These are phyloP conservation scores for Champsocephalus esox DNA, from an alignment of 2,797 vertebrate species.

Conservation along the genomic window DNA sequence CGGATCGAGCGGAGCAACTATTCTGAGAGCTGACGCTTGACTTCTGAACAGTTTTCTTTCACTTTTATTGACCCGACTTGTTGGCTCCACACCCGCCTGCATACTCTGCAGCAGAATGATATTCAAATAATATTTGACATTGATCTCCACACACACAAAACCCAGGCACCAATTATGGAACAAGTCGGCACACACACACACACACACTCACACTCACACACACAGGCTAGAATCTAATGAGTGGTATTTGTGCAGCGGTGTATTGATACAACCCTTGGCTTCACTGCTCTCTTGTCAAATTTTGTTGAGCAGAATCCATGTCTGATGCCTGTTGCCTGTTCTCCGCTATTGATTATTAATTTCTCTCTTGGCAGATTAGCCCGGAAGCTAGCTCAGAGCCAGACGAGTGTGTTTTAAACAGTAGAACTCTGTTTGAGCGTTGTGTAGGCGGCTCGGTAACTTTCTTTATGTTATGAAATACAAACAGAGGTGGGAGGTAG, in stretches of 20 bases:
- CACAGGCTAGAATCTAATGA: slow-evolving; percentile 36
- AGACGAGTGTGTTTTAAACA: slow-evolving; percentile 28
- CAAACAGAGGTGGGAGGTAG: no score
- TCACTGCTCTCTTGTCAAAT: slow-evolving; percentile 58
- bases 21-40: background rate
- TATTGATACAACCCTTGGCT: slow-evolving; percentile 66
- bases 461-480: background rate
- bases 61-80: background rate
- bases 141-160: slow-evolving; percentile 11
- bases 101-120: slow-evolving; percentile 12
- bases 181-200: background rate
- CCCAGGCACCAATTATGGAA: no score
- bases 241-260: slow-evolving; percentile 36
- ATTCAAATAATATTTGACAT: slow-evolving; percentile 37
- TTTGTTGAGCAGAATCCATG: slow-evolving; percentile 47
- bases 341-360: slow-evolving; percentile 74
- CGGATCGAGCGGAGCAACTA: slow-evolving; percentile 3
- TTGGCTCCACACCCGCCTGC: background rate
- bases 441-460: background rate
- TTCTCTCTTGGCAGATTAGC: slow-evolving; percentile 60
- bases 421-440: background rate
- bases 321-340: slow-evolving; percentile 71
- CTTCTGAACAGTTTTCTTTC: slow-evolving; percentile 10
- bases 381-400: slow-evolving; percentile 44
- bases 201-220: background rate